phyloP scores from a whole-genome alignment of 2,113 vertebrate genomes.

The Tetrao urogallus region DNA sequence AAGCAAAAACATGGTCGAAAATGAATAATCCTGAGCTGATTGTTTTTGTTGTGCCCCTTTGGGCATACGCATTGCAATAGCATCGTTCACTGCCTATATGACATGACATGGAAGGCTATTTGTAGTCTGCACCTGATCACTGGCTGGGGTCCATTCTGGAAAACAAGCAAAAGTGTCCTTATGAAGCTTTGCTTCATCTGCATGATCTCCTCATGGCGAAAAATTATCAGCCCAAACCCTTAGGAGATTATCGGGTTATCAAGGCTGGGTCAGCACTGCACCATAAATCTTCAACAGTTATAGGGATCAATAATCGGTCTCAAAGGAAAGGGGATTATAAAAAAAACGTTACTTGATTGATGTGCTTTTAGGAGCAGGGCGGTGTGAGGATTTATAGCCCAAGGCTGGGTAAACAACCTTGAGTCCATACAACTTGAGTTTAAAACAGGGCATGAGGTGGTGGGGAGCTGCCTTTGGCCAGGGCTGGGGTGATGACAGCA shows the following conservation, averaged over 20 bases:
- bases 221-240: background rate
- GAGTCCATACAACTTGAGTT: slow-evolving; percentile 2
- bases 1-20: background rate
- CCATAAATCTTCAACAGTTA: slow-evolving; percentile 64
- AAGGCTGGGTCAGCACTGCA: slow-evolving; percentile 31
- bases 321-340: slow-evolving; percentile 48
- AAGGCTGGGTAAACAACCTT: slow-evolving; percentile 43
- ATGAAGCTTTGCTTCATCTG: slow-evolving; percentile 32
- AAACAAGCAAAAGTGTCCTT: background rate
- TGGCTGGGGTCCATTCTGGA: background rate
- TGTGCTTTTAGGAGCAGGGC: slow-evolving; percentile 52
- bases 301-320: slow-evolving; percentile 67
- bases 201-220: slow-evolving; percentile 24
- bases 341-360: slow-evolving; percentile 38
- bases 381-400: slow-evolving; percentile 42
- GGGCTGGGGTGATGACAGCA: background rate
- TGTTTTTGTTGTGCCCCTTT: slow-evolving; percentile 41
- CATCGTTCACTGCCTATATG: slow-evolving; percentile 28
- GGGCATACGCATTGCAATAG: slow-evolving; percentile 46
- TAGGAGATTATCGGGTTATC: slow-evolving; percentile 49
- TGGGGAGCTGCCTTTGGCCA: background rate
- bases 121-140: slow-evolving; percentile 63
- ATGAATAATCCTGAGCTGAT: slow-evolving; percentile 52
- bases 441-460: background rate
- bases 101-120: slow-evolving; percentile 57